Conservation (phyloP, 2,888 invertebrate genomes). For the Megalurothrips usitatus region DNA sequence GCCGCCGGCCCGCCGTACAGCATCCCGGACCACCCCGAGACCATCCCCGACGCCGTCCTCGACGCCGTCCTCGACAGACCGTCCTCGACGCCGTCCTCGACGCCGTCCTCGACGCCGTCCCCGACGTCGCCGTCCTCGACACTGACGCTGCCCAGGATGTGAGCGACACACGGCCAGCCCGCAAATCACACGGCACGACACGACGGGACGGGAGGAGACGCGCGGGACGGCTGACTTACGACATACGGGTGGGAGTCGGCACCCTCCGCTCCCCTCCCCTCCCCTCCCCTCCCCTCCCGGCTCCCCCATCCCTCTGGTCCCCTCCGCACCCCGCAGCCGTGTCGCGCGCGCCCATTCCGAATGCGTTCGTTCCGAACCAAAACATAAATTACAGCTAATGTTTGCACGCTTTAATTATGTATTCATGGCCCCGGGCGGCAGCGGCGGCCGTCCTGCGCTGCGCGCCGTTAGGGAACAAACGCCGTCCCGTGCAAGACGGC, state of each 20-base stretch:
- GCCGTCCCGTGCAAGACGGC: no score
- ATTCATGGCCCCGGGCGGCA: constrained; percentile 8
- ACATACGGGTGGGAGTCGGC: neutral
- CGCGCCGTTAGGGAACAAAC: no score
- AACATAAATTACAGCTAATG: constrained; percentile 25
- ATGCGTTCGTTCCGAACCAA: constrained; percentile 26
- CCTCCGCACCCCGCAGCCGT: neutral
- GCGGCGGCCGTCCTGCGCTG: neutral
- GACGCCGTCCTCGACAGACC: no score
- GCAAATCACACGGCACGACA: no score
- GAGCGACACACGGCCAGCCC: no score
- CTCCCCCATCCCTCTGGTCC: neutral
- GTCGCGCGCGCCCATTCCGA: neutral
- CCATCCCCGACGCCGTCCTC: no score
- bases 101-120: no score
- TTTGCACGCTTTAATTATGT: constrained; percentile 26
- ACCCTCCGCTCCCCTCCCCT: neutral
- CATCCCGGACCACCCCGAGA: no score
- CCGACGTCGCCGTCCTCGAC: no score
- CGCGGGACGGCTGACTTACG: neutral
- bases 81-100: no score
- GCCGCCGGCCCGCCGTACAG: neutral
- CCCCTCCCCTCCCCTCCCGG: neutral
- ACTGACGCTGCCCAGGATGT: no score
- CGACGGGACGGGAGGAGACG: neutral